A percentile compares a stretch with the other conserved stretches of the same genome.
Evolutionary conservation across 2,797 vertebrate species (phyloP).

Genomic region (Chloroceryle inda): DNA sequence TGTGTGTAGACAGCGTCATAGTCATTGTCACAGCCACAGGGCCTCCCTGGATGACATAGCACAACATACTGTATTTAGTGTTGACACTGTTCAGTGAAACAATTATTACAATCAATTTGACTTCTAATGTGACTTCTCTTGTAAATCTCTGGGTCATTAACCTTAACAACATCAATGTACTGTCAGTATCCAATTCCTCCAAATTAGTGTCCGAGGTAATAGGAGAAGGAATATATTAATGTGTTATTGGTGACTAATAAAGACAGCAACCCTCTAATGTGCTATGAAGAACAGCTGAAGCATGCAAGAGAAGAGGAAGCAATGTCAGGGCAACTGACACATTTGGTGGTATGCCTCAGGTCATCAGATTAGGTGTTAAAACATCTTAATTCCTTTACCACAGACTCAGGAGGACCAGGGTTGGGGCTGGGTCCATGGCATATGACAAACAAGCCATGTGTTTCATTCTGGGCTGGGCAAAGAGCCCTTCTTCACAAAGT

Average conservation of each 20-base stretch:
- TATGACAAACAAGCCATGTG: neutral
- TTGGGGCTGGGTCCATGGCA: neutral
- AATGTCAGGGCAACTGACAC: neutral
- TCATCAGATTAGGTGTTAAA: neutral
- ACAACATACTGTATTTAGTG: conserved; percentile 79
- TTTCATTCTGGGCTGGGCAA: neutral
- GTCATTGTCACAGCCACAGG: neutral
- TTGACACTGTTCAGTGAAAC: conserved; percentile 81
- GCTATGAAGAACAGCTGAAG: conserved; percentile 72
- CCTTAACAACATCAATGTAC: conserved; percentile 84
- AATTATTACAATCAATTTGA: conserved; percentile 87
- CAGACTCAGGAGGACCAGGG: neutral
- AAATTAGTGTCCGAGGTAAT: conserved; percentile 83
- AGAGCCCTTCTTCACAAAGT: neutral
- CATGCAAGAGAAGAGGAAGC: conserved; percentile 17
- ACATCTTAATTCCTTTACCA: neutral
- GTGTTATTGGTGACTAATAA: conserved; percentile 81
- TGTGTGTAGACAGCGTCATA: neutral
- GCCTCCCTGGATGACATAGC: conserved; percentile 36
- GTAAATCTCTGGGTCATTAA: conserved; percentile 88
- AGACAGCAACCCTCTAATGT: conserved; percentile 77
- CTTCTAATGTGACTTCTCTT: conserved; percentile 85
- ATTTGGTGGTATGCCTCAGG: neutral
- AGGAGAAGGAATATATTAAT: conserved; percentile 83
- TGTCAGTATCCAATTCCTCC: conserved; percentile 83